A percentile compares a stretch with the other conserved stretches of the same genome.
These are phyloP conservation scores for Melanocharis versteri DNA, from an alignment of 2,113 vertebrate genomes.

Conservation along the genomic window DNA sequence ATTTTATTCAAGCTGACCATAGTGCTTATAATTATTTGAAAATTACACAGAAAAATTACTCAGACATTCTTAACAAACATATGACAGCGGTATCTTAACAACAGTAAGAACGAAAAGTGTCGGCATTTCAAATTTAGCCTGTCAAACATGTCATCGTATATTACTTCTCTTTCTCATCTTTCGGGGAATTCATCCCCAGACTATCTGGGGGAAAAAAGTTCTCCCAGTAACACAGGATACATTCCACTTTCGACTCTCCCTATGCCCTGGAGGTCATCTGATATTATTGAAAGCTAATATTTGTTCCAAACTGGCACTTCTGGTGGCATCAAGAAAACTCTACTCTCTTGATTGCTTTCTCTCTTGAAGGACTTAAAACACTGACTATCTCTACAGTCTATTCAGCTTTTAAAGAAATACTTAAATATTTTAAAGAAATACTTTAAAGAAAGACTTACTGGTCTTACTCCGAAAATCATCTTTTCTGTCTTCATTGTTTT, in stretches of 20 bases:
- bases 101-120: not conserved
- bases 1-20: not conserved
- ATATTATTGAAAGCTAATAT: not conserved
- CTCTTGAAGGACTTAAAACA: not conserved
- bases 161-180: not conserved
- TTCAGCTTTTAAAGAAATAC: not conserved
- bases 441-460: not conserved
- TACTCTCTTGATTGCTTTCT: not conserved
- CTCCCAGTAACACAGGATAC: not conserved
- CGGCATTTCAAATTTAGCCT: not conserved
- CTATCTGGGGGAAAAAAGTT: not conserved
- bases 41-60: not conserved
- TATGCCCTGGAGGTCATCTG: not conserved
- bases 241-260: not conserved
- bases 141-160: rapidly evolving
- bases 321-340: not conserved
- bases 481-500: not conserved
- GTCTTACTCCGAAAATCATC: not conserved
- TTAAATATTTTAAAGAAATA: not conserved
- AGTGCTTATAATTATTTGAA: not conserved
- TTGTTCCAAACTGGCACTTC: not conserved
- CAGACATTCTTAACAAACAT: not conserved
- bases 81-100: not conserved
- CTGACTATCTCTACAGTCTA: not conserved
- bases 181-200: not conserved